These are phyloP conservation scores for Tetrao urogallus DNA, from an alignment of 2,113 vertebrate genomes.

Conservation along the genomic window DNA sequence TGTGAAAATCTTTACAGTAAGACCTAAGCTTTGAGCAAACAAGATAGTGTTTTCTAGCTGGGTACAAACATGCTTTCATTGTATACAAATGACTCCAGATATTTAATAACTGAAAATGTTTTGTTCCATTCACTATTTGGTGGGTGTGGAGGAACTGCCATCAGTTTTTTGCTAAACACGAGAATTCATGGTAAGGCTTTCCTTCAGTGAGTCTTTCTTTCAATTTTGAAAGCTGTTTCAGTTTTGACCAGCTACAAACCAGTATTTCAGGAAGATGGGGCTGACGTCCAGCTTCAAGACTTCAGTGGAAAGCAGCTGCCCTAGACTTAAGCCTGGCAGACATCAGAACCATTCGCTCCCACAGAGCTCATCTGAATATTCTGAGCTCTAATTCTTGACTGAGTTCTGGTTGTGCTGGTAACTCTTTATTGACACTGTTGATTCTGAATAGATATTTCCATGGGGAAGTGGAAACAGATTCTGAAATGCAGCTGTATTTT, in stretches of 20 bases:
- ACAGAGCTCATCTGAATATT: neutral
- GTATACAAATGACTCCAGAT: neutral
- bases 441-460: neutral
- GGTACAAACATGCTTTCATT: neutral
- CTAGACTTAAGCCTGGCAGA: neutral
- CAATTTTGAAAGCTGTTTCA: neutral
- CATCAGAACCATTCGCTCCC: neutral
- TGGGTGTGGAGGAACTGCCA: neutral
- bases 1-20: neutral
- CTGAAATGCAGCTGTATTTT: neutral
- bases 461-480: neutral
- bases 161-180: neutral
- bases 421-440: neutral
- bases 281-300: neutral
- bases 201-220: neutral
- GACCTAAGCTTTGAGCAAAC: neutral
- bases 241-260: neutral
- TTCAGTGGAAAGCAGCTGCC: neutral
- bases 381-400: neutral
- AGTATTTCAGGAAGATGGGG: neutral
- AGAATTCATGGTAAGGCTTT: neutral
- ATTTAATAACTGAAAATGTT: neutral
- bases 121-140: neutral
- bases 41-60: neutral
- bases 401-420: neutral